Evolutionary conservation across 2,888 invertebrate genomes (phyloP).

Genomic region (Ophion ellenae): DNA sequence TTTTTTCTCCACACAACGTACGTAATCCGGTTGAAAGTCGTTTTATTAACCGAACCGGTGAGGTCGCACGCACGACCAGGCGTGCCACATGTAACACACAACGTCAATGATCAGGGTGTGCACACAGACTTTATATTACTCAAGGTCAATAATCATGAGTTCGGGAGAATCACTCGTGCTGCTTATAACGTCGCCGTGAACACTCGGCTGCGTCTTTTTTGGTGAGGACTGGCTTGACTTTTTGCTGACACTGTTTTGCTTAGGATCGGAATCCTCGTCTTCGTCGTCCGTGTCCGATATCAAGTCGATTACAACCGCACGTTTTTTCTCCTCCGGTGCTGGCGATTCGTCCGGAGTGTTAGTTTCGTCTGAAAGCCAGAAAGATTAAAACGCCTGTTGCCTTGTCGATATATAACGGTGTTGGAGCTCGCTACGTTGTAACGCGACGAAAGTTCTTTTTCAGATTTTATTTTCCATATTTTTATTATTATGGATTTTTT

Average conservation of each 20-base stretch:
- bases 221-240: slow-evolving; percentile 73
- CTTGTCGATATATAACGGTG: not conserved
- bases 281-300: slow-evolving; percentile 82
- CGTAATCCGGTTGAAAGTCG: slow-evolving; percentile 11
- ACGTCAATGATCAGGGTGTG: slow-evolving; percentile 21
- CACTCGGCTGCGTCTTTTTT: slow-evolving; percentile 78
- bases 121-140: slow-evolving; percentile 70
- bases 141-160: slow-evolving; percentile 82
- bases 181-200: slow-evolving; percentile 77
- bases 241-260: slow-evolving; percentile 75
- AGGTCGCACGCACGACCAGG: slow-evolving; percentile 18
- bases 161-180: slow-evolving; percentile 82
- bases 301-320: slow-evolving; percentile 81
- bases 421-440: too few relatives aligned
- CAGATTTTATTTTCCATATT: too few relatives aligned
- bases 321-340: slow-evolving; percentile 79
- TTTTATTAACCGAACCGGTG: slow-evolving; percentile 29
- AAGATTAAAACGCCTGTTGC: slow-evolving; percentile 35
- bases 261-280: slow-evolving; percentile 75
- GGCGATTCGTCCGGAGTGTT: slow-evolving; percentile 72
- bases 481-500: too few relatives aligned
- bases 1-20: slow-evolving; percentile 9
- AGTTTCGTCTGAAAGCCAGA: slow-evolving; percentile 76
- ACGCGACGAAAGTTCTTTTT: too few relatives aligned
- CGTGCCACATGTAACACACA: slow-evolving; percentile 28